Conservation (phyloP, 2,888 invertebrate genomes). For the Iselma pallidipennis region DNA sequence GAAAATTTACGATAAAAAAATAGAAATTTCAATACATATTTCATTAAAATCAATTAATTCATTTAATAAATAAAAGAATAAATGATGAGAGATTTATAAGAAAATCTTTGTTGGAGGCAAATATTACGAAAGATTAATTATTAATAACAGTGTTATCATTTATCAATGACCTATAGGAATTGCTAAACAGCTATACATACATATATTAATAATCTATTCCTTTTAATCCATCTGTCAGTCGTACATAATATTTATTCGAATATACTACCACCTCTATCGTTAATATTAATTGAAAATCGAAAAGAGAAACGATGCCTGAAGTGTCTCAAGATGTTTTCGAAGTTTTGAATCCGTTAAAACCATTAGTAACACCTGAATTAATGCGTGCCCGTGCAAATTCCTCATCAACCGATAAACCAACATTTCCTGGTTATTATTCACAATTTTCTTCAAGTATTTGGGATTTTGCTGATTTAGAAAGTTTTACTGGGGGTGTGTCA, state of each 20-base stretch:
- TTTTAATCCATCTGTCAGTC: not conserved
- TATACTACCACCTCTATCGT: too few species aligned
- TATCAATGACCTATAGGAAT: not conserved
- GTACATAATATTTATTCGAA: too few species aligned
- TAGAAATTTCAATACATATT: too few species aligned
- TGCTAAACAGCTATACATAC: not conserved
- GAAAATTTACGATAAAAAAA: too few species aligned
- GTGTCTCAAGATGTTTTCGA: slow-evolving; percentile 59
- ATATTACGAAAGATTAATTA: not conserved
- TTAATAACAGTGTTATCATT: not conserved
- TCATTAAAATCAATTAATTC: too few species aligned
- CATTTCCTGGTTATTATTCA: slow-evolving; percentile 24
- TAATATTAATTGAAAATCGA: too few species aligned
- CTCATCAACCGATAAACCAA: slow-evolving; percentile 52
- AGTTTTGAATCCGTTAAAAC: slow-evolving; percentile 60
- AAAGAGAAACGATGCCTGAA: slow-evolving; percentile 59
- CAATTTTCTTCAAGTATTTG: too few species aligned
- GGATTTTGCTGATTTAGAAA: slow-evolving; percentile 56
- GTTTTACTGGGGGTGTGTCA: slow-evolving; percentile 55
- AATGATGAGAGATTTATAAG: too few species aligned
- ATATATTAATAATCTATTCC: not conserved
- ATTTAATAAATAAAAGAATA: too few species aligned
- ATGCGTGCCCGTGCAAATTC: slow-evolving; percentile 65
- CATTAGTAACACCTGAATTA: slow-evolving; percentile 58
- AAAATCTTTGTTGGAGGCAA: not conserved